Base-by-base conservation (phyloP, 2,888 invertebrate species). In the Argyra leucocephala region DNA sequence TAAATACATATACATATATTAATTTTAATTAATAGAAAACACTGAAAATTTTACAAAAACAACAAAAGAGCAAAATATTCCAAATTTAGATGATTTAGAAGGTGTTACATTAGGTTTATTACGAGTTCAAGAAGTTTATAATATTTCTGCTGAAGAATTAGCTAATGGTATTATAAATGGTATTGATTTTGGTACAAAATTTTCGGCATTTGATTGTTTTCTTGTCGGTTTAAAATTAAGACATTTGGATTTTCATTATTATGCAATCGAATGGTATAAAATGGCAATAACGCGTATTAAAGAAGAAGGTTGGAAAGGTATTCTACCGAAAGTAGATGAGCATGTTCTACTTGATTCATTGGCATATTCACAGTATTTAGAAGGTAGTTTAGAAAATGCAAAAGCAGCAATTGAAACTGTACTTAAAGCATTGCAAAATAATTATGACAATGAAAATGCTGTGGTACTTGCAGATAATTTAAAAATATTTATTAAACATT, bases 61-160 rank as follows among this genome's bases (percentile, higher is more conserved):
- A 12, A 18, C n/a, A 5, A 1, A 2, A 15, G 3, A 48, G 18
- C 5, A 48, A 18, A n/a, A 48, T 48, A 5, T 48, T 2, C 96
- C 96, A 0, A 87, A 88, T 0, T 84, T 89, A 65, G 93, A 94
- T 75, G 97, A 98, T 78, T 80, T 98, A 66, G 88, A 87, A 69
- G 97, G 97, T 0, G 95, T 95, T 9, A 94, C 94, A 2, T 88
- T 88, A 57, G 96, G 96, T 1, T 82, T 98, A 62, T 89, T 91
- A 66, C 83, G 97, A 18, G 6, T 59, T 5, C 59, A 59, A 23
- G 15, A 59, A 18, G 18, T 23, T 15, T 59, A 59, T 5, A 1
- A 23, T 23, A 15, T 23, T 12, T 1, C 23, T 3, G 59, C 23
- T 23, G 23, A 59, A 59, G 23, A 59, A 3, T 23, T 59, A 23